Percentiles rank a stretch among this genome's conserved stretches.
Conservation (phyloP, 2,113 vertebrate genomes). For the Phalacrocorax aristotelis region DNA sequence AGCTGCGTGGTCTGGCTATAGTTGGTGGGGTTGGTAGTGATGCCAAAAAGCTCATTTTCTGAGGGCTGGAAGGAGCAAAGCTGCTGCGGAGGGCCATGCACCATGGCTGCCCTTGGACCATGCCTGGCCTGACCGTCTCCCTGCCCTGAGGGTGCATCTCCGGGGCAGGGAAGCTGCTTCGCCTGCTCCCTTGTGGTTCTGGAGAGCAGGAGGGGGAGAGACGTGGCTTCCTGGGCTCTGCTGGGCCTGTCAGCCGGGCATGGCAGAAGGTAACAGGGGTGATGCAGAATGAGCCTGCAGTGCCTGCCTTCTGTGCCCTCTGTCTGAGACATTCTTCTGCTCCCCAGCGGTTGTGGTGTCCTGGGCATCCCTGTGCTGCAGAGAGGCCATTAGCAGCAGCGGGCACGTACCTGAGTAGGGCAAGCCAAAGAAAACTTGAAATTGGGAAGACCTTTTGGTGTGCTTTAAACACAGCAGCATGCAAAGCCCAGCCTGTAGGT, state of each 20-base stretch:
- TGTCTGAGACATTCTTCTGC: neutral
- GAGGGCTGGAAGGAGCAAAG: neutral
- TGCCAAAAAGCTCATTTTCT: neutral
- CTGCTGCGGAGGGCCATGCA: neutral
- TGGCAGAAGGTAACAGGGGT: neutral
- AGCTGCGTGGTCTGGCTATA: rapidly evolving
- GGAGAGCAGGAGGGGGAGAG: rapidly evolving
- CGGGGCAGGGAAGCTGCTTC: neutral
- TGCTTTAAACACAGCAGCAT: neutral
- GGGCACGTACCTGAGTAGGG: rapidly evolving
- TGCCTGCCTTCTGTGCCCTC: rapidly evolving
- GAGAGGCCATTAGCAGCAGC: neutral
- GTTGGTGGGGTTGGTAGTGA: rapidly evolving
- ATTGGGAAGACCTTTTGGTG: neutral
- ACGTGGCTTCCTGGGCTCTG: rapidly evolving
- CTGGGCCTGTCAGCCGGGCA: neutral
- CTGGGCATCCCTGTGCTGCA: neutral
- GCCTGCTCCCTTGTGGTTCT: rapidly evolving
- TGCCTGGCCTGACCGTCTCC: rapidly evolving
- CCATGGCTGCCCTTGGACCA: neutral
- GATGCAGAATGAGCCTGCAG: rapidly evolving
- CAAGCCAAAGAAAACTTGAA: neutral
- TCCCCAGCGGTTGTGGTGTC: neutral
- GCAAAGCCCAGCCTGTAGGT: neutral
- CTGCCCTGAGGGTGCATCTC: rapidly evolving